phyloP scores from a whole-genome alignment of 1,140 invertebrate species.

The Drosophila grimshawi region DNA sequence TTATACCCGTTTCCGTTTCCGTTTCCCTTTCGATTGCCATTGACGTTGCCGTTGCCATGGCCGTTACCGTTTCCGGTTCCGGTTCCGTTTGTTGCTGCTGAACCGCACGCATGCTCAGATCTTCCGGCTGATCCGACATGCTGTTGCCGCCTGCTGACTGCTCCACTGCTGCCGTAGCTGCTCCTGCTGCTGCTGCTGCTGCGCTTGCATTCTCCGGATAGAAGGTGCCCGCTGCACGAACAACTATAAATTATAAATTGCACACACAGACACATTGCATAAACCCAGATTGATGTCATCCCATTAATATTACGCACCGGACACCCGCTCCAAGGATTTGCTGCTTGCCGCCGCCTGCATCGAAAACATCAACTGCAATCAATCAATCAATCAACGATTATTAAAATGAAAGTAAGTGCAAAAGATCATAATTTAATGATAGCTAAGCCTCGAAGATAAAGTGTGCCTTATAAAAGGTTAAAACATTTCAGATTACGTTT shows the following conservation, averaged over 20 bases:
- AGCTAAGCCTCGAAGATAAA: not conserved
- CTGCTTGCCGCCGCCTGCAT: conserved; percentile 2
- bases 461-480: not conserved
- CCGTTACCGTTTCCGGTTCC: not conserved
- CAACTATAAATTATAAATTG: conserved; percentile 63
- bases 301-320: conserved; percentile 26
- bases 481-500: not conserved
- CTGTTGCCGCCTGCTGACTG: not conserved
- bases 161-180: not conserved
- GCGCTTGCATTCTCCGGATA: conserved; percentile 75
- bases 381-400: not conserved
- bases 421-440: too few species aligned
- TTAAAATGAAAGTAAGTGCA: too few species aligned
- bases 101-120: conserved; percentile 62
- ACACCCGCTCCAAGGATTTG: conserved; percentile 48
- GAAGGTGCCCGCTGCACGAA: conserved; percentile 83
- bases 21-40: not conserved
- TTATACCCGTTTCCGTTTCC: conserved; percentile 43
- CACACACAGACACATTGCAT: too few species aligned
- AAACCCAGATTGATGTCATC: too few species aligned
- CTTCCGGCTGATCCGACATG: conserved; percentile 59
- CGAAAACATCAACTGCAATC: conserved; percentile 22
- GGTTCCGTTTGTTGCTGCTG: not conserved
- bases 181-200: not conserved
- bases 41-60: not conserved